Base-by-base conservation (phyloP, 2,797 vertebrate species). In the Sebastes steindachneri region DNA sequence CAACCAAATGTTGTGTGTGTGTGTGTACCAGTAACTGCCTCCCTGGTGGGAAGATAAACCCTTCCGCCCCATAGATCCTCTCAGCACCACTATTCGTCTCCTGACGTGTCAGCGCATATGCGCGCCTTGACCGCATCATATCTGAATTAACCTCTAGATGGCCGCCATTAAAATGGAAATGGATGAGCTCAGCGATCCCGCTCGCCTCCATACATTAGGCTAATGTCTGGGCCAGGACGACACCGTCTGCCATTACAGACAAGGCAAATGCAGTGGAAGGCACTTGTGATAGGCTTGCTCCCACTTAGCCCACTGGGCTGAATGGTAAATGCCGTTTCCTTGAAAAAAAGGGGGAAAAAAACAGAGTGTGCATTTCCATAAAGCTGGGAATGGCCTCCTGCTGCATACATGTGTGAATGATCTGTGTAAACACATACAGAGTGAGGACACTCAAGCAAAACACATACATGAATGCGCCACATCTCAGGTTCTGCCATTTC, bases 121-220 rank as follows among this genome's bases (percentile, higher is more conserved):
- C 84, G 33, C 41, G 87, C 90, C 90, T 88, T 93, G 93, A 93
- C 92, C 91, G 89, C 93, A 95, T 95, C 93, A 94, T 90, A 93
- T 95, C 84, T 72, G 79, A 93, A 95, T 96, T 95, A 95, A 93
- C 94, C 93, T 94, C 87, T 86, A 79, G 83, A 94, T 92, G 92
- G 85, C 90, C 57, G 57, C 90, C 92, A 94, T 95, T 95, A 94
- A 93, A 94, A 92, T 90, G 86, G 89, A 95, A 95, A 95, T 92
- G 82, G 62, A 68, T 55, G 58, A 91, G 91, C 91, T 95, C 93
- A 95, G 93, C 89, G 73, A 93, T 93, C 91, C 79, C 4, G 48
- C 74, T 84, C 60, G 62, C 91, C 90, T 91, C 89, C 88, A 92
- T 95, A 91, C 89, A 91, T 95, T 95, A 95, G 80, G 78, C 86